Base-by-base conservation (phyloP, 1,140 invertebrate species). In the Orius insidiosus region DNA sequence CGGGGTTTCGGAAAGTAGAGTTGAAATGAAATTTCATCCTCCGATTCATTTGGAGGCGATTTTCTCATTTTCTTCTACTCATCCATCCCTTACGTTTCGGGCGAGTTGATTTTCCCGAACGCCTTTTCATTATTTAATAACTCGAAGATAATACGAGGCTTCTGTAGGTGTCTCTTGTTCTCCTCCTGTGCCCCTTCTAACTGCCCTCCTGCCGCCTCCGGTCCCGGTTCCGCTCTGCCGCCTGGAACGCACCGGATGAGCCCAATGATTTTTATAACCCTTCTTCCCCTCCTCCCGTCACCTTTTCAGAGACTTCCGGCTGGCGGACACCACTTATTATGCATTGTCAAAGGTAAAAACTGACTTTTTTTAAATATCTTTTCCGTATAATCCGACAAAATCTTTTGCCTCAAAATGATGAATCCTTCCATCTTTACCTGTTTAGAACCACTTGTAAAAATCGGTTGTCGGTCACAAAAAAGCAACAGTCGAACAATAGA, bases 231-330 rank as follows among this genome's bases (percentile, higher is more conserved):
- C 41, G 41, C 41, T 43, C 52, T 47, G 46, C 47, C 48, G 46
- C 43, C 37, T 50, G 52, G 52, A 53, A 53, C 52, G 52, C 52
- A 53, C 52, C 52, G 52, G 54, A 53, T 53, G 54, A 46, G 51
- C 52, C 50, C 48, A 53, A 52, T 53, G 54, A 52, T 53, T 53
- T 53, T 55, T 55, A 49, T 50, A 52, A 54, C 48, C 50, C 47
- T 48, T 49, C 41, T 30, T 47, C 50, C 46, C 35, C 50, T 38
- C 33, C 45, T 36, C 35, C 14, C 14, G 35, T 36, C 35, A 11
- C 14, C 35, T 15, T 36, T 15, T 11, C n/a, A 15, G 38, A 40
- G 38, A 18, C 13, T 40, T 11, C 11, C 11, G 38, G 9, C 18
- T n/a, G 41, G 16, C 24, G 41, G 31, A 30, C 45, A 49, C 36